These are phyloP conservation scores for Mythimna impura DNA, from an alignment of 2,888 invertebrate genomes.

Conservation along the genomic window DNA sequence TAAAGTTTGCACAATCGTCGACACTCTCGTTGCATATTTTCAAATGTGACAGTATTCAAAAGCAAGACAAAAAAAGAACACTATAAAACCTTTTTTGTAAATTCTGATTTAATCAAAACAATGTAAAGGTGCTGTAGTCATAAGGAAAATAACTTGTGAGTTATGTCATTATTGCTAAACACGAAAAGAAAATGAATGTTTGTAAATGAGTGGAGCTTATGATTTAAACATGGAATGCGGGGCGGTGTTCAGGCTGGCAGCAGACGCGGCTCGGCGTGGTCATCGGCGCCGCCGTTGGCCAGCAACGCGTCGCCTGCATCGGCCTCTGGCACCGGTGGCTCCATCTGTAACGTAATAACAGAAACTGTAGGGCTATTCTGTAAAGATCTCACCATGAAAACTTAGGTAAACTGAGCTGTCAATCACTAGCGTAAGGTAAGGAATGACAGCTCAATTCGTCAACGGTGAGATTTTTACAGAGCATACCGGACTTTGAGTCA, in stretches of 20 bases:
- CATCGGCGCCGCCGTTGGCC: constrained; percentile 68
- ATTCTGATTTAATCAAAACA: neutral
- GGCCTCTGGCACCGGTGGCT: constrained; percentile 57
- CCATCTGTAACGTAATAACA: constrained; percentile 43
- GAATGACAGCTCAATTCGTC: neutral
- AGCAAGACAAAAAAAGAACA: neutral
- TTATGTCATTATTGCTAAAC: constrained; percentile 41
- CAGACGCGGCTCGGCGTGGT: constrained; percentile 61
- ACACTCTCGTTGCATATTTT: neutral
- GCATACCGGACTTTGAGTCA: too few relatives aligned
- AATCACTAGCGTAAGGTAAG: neutral
- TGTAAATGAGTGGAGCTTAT: constrained; percentile 13
- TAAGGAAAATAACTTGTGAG: constrained; percentile 13
- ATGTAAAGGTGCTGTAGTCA: neutral
- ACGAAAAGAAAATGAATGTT: constrained; percentile 23
- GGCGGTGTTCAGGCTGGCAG: constrained; percentile 58
- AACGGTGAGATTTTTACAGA: neutral
- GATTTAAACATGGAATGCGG: constrained; percentile 47
- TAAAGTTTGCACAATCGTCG: neutral
- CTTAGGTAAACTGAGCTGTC: neutral
- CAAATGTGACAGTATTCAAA: neutral
- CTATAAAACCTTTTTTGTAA: neutral
- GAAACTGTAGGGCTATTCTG: neutral
- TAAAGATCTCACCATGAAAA: neutral
- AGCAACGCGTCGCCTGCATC: constrained; percentile 70